Evolutionary conservation across 30 jellyfish, hydroid and myxozoan species (phyloP).

Genomic region (Aurelia coerulea): DNA sequence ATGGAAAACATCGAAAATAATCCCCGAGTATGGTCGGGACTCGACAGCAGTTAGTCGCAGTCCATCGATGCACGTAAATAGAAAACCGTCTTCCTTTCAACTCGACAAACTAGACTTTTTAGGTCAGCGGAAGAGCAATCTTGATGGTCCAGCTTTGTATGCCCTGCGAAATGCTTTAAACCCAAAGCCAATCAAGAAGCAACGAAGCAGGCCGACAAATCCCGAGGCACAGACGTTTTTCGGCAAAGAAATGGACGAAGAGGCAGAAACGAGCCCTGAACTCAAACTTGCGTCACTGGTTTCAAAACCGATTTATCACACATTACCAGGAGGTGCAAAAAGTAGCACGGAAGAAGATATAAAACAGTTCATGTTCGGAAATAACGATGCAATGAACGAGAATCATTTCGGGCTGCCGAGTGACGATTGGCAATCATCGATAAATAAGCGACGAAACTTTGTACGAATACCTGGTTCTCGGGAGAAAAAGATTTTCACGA

Average conservation of each 20-base stretch:
- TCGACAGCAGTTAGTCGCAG: not conserved
- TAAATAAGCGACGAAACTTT: constrained; percentile 17
- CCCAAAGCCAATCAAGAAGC: constrained; percentile 58
- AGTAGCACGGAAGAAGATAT: constrained; percentile 43
- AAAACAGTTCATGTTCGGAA: constrained; percentile 57
- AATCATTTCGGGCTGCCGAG: constrained; percentile 48
- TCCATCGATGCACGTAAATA: not conserved
- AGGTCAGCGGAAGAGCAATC: constrained; percentile 46
- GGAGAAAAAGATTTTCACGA: too few species aligned
- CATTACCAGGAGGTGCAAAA: constrained; percentile 12
- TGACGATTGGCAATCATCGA: constrained; percentile 55
- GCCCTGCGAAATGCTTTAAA: constrained; percentile 55
- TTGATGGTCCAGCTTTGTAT: constrained; percentile 58
- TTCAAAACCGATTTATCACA: constrained; percentile 90
- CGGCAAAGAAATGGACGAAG: constrained; percentile 74
- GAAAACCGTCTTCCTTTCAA: constrained; percentile 6
- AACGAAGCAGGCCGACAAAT: constrained; percentile 27
- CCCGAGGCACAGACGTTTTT: constrained; percentile 84
- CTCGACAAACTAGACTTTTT: constrained; percentile 41
- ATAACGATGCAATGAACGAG: constrained; percentile 15
- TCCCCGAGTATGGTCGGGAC: constrained; percentile 52
- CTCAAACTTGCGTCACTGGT: constrained; percentile 78
- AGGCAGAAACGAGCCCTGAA: constrained; percentile 74
- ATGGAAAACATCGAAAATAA: constrained; percentile 64
- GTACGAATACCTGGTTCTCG: constrained; percentile 7